A percentile compares a stretch with the other conserved stretches of the same genome.
Evolutionary conservation across 2,888 invertebrate genomes (phyloP).

Genomic region (Steromphala cineraria): DNA sequence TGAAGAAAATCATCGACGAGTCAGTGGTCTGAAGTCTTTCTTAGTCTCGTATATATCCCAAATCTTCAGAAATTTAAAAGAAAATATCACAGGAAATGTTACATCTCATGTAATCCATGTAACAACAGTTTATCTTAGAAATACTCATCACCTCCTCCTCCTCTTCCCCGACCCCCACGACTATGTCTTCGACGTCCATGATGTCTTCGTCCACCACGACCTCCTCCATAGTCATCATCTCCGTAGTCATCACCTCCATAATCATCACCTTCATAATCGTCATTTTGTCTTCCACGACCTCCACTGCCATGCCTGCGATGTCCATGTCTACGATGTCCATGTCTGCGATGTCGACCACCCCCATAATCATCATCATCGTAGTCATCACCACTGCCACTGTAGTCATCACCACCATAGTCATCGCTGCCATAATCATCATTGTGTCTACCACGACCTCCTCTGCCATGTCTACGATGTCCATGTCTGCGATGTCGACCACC

Average conservation of each 20-base stretch:
- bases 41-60: no score
- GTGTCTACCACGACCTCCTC: not conserved
- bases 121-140: no score
- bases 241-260: conserved; percentile 22
- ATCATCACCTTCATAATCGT: not conserved
- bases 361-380: not conserved
- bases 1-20: no score
- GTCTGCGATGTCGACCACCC: not conserved
- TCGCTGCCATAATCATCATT: not conserved
- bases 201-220: no score
- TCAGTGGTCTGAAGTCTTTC: no score
- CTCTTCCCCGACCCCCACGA: no score
- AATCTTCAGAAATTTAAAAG: no score
- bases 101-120: no score
- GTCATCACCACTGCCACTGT: conserved; percentile 6
- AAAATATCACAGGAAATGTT: no score
- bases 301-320: not conserved
- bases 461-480: not conserved
- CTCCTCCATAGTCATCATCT: not conserved
- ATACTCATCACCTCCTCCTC: no score
- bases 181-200: no score
- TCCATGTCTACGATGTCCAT: not conserved
- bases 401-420: not conserved
- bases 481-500: not conserved
- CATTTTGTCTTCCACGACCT: not conserved